Percentiles rank a stretch among this genome's conserved stretches.
phyloP scores from a whole-genome alignment of 92 coral and sea anemone species.

The Paragorgia papillata region DNA sequence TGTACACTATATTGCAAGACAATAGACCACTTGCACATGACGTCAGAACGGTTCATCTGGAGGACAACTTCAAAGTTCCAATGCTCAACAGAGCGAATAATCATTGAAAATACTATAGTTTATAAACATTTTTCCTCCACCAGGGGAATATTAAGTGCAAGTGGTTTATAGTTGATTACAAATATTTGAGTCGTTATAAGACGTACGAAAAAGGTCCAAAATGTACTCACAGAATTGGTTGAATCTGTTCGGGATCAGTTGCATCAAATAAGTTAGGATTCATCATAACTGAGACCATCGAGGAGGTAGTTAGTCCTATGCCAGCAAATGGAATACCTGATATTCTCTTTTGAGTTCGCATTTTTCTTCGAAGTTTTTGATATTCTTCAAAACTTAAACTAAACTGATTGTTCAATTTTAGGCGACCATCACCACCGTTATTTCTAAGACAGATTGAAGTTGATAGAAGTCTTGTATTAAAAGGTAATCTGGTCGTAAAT shows the following conservation, averaged over 20 bases:
- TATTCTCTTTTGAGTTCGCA: slow-evolving; percentile 83
- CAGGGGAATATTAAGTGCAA: no score
- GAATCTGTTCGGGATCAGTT: slow-evolving; percentile 91
- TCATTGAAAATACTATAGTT: no score
- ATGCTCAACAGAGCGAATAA: no score
- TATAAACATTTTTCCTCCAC: no score
- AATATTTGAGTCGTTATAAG: no score
- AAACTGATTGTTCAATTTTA: slow-evolving; percentile 56
- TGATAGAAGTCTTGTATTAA: slow-evolving; percentile 23
- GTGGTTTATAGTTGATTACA: no score
- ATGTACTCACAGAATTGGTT: slow-evolving; percentile 93
- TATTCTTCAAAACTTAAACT: slow-evolving; percentile 84
- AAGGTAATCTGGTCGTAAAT: neutral
- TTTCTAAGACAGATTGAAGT: slow-evolving; percentile 1
- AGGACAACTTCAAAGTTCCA: no score
- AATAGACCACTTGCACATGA: no score
- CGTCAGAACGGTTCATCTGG: no score
- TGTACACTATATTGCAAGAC: no score
- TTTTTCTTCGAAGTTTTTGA: slow-evolving; percentile 80
- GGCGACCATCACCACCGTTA: neutral
- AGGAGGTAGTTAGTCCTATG: slow-evolving; percentile 80
- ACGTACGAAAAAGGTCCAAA: no score
- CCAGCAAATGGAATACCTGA: slow-evolving; percentile 95
- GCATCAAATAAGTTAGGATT: slow-evolving; percentile 98
- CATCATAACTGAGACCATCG: slow-evolving; percentile 85